These are phyloP conservation scores for Poicephalus meyeri DNA, from an alignment of 2,113 vertebrate species.

Conservation along the genomic window DNA sequence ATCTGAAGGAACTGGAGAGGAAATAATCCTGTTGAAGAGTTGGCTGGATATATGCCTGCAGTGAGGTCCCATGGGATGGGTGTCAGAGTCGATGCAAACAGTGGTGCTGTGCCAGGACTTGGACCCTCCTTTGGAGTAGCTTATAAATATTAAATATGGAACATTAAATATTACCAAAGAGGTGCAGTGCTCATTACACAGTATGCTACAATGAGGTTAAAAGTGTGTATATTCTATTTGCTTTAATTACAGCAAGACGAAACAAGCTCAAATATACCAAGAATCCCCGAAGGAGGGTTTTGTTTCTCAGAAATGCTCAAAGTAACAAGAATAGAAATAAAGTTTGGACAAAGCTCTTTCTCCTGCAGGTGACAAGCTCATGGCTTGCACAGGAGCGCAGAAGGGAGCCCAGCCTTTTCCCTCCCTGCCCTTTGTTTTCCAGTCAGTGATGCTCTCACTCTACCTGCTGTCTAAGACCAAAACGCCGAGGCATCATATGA, in stretches of 20 bases:
- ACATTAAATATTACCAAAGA: neutral
- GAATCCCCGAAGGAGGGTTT: neutral
- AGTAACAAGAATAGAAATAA: neutral
- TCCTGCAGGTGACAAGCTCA: neutral
- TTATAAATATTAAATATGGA: neutral
- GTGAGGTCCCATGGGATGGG: neutral
- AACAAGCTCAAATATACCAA: constrained; percentile 2
- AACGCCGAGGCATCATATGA: neutral
- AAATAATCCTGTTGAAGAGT: neutral
- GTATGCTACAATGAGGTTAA: neutral
- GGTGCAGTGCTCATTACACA: neutral
- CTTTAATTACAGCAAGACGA: constrained; percentile 39
- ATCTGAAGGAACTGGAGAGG: neutral
- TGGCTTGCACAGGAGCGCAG: neutral
- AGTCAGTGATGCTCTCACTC: neutral
- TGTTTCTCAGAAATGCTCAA: neutral
- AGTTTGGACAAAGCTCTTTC: neutral
- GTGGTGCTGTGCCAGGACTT: neutral
- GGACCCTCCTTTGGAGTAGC: neutral
- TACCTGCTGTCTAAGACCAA: neutral
- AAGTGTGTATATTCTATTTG: neutral
- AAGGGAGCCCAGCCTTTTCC: neutral
- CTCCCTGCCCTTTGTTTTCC: neutral
- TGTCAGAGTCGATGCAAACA: fast-evolving
- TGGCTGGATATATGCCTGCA: neutral